A percentile compares a stretch with the other conserved stretches of the same genome.
Evolutionary conservation across 2,113 vertebrate genomes (phyloP).

Genomic region (Hydropotes inermis): DNA sequence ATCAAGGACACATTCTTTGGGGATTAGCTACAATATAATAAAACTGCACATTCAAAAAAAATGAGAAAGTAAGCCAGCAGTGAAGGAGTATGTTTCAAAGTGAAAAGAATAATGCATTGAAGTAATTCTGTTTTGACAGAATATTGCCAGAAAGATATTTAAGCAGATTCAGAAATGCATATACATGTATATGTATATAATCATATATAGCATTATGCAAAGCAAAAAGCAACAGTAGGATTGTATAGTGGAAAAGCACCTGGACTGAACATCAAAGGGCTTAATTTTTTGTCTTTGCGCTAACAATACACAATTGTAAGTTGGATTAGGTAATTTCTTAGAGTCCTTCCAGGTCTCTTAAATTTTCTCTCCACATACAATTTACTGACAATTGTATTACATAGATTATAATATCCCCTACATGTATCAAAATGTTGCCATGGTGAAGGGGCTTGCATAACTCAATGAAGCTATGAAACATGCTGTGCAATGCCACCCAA

Average conservation of each 20-base stretch:
- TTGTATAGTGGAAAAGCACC: not conserved
- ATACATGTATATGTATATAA: not conserved
- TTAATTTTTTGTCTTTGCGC: not conserved
- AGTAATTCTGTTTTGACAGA: slow-evolving; percentile 4
- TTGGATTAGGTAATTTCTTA: not conserved
- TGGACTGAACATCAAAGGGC: too few species aligned
- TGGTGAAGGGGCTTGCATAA: not conserved
- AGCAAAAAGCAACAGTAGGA: not conserved
- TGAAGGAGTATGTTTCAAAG: not conserved
- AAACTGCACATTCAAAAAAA: not conserved
- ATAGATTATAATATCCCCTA: not conserved
- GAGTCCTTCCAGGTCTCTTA: not conserved
- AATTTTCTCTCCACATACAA: not conserved
- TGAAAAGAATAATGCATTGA: not conserved
- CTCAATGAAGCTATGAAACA: not conserved
- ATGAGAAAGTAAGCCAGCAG: not conserved
- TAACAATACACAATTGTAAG: not conserved
- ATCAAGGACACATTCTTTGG: not conserved
- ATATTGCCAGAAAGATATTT: not conserved
- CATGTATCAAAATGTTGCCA: not conserved
- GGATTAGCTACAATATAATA: not conserved
- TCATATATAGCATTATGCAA: not conserved
- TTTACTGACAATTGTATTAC: not conserved
- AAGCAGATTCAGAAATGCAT: not conserved
- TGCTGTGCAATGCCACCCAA: not conserved